A percentile compares a stretch with the other conserved stretches of the same genome.
These are phyloP conservation scores for Cebus imitator DNA, from an alignment of 2,113 vertebrate genomes.

Conservation along the genomic window DNA sequence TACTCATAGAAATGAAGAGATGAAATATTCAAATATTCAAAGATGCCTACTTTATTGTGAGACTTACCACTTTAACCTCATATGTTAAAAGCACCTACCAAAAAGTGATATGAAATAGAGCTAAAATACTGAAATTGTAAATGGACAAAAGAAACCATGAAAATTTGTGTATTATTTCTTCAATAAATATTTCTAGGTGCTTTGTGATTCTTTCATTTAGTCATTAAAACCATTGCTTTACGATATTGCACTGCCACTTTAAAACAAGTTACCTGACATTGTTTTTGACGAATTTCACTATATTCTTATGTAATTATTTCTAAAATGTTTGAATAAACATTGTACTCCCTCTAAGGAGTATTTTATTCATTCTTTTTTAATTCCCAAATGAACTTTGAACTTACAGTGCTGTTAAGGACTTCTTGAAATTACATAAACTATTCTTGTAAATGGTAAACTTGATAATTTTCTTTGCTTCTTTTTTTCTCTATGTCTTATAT, in stretches of 20 bases:
- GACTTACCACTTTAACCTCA: neutral
- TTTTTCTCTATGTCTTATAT: neutral
- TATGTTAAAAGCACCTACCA: neutral
- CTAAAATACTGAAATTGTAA: neutral
- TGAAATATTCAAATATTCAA: neutral
- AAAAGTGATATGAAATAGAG: neutral
- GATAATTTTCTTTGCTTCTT: neutral
- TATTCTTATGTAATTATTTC: constrained; percentile 1
- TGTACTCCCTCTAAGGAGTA: neutral
- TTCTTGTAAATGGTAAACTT: neutral
- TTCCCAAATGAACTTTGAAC: constrained; percentile 3
- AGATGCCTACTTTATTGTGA: neutral
- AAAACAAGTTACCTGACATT: constrained; percentile 18
- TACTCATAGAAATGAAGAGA: neutral
- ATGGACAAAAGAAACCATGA: neutral
- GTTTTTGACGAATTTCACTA: constrained; percentile 21
- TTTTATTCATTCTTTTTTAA: constrained; percentile 11
- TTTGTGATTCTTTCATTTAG: neutral
- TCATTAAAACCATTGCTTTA: neutral
- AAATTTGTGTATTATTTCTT: constrained; percentile 12
- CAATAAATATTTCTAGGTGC: neutral
- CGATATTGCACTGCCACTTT: constrained; percentile 44
- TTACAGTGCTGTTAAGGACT: neutral
- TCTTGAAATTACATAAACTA: neutral
- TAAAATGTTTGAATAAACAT: constrained; percentile 10